Conservation (phyloP, 2,888 invertebrate genomes). For the Nemotelus nigrinus region DNA sequence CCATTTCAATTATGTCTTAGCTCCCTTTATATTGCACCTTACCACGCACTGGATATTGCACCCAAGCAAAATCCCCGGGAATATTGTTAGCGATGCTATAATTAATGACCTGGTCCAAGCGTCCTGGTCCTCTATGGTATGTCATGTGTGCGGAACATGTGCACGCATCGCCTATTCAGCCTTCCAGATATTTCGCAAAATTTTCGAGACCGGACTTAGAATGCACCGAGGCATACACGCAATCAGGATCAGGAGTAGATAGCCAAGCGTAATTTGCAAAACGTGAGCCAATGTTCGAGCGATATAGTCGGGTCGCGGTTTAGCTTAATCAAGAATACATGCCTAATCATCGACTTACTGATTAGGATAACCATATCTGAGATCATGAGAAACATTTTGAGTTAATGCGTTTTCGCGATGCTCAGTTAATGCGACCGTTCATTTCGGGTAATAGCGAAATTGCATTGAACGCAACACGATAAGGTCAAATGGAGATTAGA, state of each 20-base stretch:
- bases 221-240: constrained; percentile 8
- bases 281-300: neutral
- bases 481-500: too few species aligned
- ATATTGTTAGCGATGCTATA: constrained; percentile 28
- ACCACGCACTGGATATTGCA: too few species aligned
- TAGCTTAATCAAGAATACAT: constrained; percentile 14
- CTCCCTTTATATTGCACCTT: too few species aligned
- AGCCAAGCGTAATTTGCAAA: constrained; percentile 3
- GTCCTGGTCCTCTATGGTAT: neutral
- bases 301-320: neutral
- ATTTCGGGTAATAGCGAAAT: too few species aligned
- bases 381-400: neutral
- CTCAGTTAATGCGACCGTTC: neutral
- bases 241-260: neutral
- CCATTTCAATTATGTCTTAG: too few species aligned
- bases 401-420: neutral
- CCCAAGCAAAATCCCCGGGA: neutral
- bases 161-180: neutral
- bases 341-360: constrained; percentile 23
- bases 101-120: constrained; percentile 23
- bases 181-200: constrained; percentile 10
- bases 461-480: too few species aligned
- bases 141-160: constrained; percentile 10
- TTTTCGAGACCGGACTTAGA: neutral
- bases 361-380: constrained; percentile 1